Conservation (phyloP, 2,888 invertebrate species). For the Sinohyriopsis cumingii region DNA sequence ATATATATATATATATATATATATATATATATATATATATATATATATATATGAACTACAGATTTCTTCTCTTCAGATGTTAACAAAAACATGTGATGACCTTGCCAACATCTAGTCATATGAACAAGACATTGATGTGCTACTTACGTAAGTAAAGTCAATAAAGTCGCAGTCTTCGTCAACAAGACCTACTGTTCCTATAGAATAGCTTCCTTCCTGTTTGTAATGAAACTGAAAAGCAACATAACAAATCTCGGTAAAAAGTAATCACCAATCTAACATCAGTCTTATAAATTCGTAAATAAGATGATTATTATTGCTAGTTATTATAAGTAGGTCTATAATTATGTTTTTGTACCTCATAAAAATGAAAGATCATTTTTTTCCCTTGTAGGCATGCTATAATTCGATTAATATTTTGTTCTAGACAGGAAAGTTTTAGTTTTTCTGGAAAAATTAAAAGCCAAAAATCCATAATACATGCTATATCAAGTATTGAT, state of each 20-base stretch:
- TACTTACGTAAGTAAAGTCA: slow-evolving; percentile 92
- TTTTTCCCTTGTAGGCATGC: neutral
- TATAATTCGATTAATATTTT: no score
- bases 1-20: no score
- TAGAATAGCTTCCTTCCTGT: slow-evolving; percentile 94
- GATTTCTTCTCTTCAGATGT: no score
- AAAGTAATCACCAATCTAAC: neutral
- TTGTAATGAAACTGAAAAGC: slow-evolving; percentile 85
- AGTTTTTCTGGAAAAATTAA: no score
- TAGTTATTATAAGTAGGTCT: neutral
- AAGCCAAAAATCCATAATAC: no score
- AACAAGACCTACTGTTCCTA: slow-evolving; percentile 94
- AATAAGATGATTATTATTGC: neutral
- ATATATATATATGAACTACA: no score
- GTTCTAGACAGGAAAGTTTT: no score
- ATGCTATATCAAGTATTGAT: no score
- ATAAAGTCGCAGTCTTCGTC: slow-evolving; percentile 99
- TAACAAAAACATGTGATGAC: no score
- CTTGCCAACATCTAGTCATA: no score
- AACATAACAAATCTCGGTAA: neutral
- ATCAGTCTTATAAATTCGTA: neutral
- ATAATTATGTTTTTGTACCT: neutral
- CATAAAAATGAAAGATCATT: neutral
- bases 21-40: no score
- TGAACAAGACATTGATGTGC: no score